These are phyloP conservation scores for Eledona agricola DNA, from an alignment of 2,888 invertebrate species.

Conservation along the genomic window DNA sequence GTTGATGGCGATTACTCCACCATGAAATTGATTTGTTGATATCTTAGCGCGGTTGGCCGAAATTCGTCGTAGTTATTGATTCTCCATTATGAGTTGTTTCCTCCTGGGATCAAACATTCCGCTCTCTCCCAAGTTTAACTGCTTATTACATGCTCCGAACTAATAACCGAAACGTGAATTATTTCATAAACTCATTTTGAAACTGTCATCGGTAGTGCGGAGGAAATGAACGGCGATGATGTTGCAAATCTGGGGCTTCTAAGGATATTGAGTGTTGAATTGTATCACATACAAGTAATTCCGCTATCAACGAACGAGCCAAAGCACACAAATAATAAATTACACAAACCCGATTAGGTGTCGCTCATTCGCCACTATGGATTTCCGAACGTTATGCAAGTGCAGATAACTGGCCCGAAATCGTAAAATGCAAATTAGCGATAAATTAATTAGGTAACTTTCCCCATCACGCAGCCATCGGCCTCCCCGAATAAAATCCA, in stretches of 20 bases:
- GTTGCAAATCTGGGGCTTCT: too few relatives aligned
- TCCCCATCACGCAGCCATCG: constrained; percentile 30
- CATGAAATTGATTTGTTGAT: too few relatives aligned
- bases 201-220: constrained; percentile 13
- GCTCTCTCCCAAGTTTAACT: constrained; percentile 14
- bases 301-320: too few relatives aligned
- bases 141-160: constrained; percentile 26
- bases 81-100: constrained; percentile 32
- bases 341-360: too few relatives aligned
- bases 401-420: too few relatives aligned
- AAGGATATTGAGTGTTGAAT: too few relatives aligned
- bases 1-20: too few relatives aligned
- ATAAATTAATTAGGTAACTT: constrained; percentile 39
- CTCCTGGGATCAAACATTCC: constrained; percentile 31
- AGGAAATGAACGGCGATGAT: constrained; percentile 22
- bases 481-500: constrained; percentile 42
- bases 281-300: too few relatives aligned
- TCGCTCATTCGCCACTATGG: too few relatives aligned
- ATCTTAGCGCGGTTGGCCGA: too few relatives aligned
- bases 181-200: constrained; percentile 24
- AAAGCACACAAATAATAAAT: too few relatives aligned
- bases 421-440: constrained; percentile 34
- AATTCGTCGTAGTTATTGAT: constrained; percentile 30
- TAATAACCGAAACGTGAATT: constrained; percentile 27
- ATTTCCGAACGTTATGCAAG: too few relatives aligned